These are phyloP conservation scores for Brachionus asplanchnoidis DNA, from an alignment of 1,140 invertebrate genomes.

Conservation along the genomic window DNA sequence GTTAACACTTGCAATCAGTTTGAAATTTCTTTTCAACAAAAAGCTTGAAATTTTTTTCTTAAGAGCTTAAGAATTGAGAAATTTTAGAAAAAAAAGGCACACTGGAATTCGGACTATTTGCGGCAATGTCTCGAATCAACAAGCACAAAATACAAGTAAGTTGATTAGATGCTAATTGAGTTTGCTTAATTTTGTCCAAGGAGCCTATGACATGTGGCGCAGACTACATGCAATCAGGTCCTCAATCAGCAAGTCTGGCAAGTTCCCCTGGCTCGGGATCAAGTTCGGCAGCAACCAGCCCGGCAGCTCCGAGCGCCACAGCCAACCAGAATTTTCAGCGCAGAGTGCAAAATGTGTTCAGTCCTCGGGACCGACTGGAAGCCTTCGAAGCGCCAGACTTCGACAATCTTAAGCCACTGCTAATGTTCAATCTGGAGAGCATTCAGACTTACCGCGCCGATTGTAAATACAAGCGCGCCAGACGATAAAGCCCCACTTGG, in stretches of 20 bases:
- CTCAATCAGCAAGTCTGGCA: neutral
- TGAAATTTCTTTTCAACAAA: neutral
- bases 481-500: neutral
- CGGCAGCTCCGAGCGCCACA: neutral
- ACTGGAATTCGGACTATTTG: neutral
- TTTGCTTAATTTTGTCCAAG: neutral
- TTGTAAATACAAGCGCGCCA: conserved; percentile 23
- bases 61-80: neutral
- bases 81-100: neutral
- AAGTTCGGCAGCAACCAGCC: neutral
- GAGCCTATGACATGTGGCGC: neutral
- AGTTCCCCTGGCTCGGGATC: neutral
- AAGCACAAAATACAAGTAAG: conserved; percentile 27
- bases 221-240: neutral
- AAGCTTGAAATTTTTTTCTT: conserved; percentile 5
- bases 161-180: neutral
- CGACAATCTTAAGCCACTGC: conserved; percentile 19
- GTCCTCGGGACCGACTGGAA: conserved; percentile 9
- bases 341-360: conserved; percentile 4
- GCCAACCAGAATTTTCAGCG: neutral
- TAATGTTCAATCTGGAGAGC: conserved; percentile 19
- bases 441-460: conserved; percentile 31
- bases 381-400: conserved; percentile 8
- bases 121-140: conserved; percentile 1
- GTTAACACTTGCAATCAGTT: neutral